A percentile compares a stretch with the other conserved stretches of the same genome.
Evolutionary conservation across 2,797 vertebrate genomes (phyloP).

Genomic region (Sebastiscus tertius): DNA sequence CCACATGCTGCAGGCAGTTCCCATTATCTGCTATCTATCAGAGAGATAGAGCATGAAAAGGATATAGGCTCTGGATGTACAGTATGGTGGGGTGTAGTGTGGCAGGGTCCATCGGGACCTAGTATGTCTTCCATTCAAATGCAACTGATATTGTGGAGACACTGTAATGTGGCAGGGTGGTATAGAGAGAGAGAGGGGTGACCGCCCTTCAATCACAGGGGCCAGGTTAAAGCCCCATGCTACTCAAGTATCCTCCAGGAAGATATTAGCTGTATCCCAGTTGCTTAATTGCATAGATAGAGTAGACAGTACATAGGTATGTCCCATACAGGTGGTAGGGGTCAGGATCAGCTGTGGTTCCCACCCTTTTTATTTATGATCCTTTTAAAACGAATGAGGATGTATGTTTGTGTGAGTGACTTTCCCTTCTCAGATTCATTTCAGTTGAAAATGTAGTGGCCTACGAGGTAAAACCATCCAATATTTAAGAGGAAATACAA

Average conservation of each 20-base stretch:
- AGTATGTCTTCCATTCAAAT: constrained; percentile 7
- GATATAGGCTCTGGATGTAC: neutral
- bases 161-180: neutral
- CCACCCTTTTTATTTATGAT: neutral
- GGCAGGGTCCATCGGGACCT: neutral
- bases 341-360: neutral
- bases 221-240: neutral
- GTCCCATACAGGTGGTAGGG: neutral
- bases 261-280: neutral
- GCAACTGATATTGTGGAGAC: constrained; percentile 12
- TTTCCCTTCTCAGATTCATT: neutral
- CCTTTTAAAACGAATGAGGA: neutral
- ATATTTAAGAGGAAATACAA: no score
- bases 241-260: neutral
- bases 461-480: no score
- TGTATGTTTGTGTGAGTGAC: neutral
- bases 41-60: neutral
- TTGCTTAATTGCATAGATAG: neutral
- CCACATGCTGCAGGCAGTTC: constrained; percentile 25
- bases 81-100: neutral
- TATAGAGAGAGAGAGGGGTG: neutral
- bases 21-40: neutral
- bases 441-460: neutral
- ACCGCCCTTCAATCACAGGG: neutral
- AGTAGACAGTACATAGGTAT: neutral